phyloP scores from a whole-genome alignment of 2,797 vertebrate species.

The Acrocephalus scirpaceus region DNA sequence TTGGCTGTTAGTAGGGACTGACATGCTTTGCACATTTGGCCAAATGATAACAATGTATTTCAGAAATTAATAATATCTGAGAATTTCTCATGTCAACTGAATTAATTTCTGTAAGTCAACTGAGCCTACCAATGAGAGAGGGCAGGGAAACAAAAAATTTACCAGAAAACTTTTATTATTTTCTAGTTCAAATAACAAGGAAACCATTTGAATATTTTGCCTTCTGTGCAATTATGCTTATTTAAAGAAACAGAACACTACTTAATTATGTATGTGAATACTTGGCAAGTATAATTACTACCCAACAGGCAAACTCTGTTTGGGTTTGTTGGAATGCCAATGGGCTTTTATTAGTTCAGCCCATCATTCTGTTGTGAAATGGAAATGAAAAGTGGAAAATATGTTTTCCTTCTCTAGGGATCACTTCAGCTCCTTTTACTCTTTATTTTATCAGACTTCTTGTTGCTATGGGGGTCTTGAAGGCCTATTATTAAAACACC shows the following conservation, averaged over 20 bases:
- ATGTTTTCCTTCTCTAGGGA: conserved; percentile 60
- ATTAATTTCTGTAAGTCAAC: not conserved
- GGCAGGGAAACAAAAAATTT: not conserved
- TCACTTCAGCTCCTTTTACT: conserved; percentile 52
- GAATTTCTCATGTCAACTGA: not conserved
- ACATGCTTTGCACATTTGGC: not conserved
- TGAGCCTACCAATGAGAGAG: not conserved
- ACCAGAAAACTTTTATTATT: not conserved
- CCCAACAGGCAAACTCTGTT: conserved; percentile 28
- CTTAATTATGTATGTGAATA: conserved; percentile 39
- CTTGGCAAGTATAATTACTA: conserved; percentile 38
- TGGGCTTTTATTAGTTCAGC: conserved; percentile 41
- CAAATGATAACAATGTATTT: not conserved
- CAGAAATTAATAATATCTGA: not conserved
- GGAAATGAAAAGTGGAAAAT: conserved; percentile 65
- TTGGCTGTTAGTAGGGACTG: not conserved
- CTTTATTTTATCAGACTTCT: conserved; percentile 61
- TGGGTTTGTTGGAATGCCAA: conserved; percentile 37
- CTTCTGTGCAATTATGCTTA: not conserved
- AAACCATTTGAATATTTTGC: not conserved
- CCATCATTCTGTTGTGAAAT: conserved; percentile 42
- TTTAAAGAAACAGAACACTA: conserved; percentile 48
- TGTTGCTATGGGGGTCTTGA: conserved; percentile 50
- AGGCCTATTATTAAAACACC: conserved; percentile 71
- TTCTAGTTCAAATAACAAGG: not conserved